Evolutionary conservation across 2,888 invertebrate genomes (phyloP).

Genomic region (Synergus umbraculus): DNA sequence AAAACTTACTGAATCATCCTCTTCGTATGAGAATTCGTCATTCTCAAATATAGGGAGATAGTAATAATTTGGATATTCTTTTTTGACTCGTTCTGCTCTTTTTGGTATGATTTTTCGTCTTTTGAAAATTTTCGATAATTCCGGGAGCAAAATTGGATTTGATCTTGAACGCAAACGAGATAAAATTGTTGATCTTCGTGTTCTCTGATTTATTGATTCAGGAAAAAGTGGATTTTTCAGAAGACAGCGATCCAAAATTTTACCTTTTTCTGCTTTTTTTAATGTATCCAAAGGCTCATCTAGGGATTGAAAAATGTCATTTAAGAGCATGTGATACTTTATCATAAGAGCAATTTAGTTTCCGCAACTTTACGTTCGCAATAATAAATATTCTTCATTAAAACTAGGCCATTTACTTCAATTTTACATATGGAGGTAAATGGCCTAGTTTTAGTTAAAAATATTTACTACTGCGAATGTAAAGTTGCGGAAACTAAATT

Average conservation of each 20-base stretch:
- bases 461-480: too few relatives aligned
- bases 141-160: background rate
- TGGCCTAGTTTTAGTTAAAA: too few relatives aligned
- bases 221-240: background rate
- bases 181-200: background rate
- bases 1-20: background rate
- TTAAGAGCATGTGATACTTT: too few relatives aligned
- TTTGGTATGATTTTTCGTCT: background rate
- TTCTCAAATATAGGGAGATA: background rate
- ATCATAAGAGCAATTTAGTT: too few relatives aligned
- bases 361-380: too few relatives aligned
- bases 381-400: too few relatives aligned
- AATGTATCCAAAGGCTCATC: background rate
- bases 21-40: background rate
- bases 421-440: too few relatives aligned
- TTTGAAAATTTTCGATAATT: background rate
- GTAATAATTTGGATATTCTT: background rate
- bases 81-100: background rate
- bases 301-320: background rate
- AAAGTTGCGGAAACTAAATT: too few relatives aligned
- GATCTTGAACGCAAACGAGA: background rate
- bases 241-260: background rate
- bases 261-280: background rate
- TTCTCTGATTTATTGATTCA: background rate
- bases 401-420: too few relatives aligned